Base-by-base conservation (phyloP, 1,140 invertebrate species). In the Macrotrachela quadricornifera region DNA sequence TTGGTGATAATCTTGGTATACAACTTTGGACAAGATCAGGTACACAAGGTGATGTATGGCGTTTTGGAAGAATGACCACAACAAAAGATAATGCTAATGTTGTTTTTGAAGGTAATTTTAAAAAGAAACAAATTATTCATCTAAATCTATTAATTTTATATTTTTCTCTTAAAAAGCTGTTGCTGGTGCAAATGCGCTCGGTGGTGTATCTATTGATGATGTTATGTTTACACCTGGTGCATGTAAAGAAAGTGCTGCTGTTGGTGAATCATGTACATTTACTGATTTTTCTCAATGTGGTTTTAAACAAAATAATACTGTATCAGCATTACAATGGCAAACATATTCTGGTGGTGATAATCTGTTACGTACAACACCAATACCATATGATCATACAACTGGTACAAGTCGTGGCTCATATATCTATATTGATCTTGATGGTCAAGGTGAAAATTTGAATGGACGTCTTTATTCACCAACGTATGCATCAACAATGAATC, bases 41-140 rank as follows among this genome's bases (percentile, higher is more conserved):
- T 42, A 61, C 60, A 14, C 62, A 66, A 49, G 66, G 61, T 39
- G 63, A 67, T 57, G 53, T 62, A 0, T 68, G 66, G 66, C 58
- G 56, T 36, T 43, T 60, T 40, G 65, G 53, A 13, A 40, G 59
- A 13, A 58, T 60, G 17, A 60, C 61, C 8, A 42, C 64, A 10
- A 51, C 53, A 14, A 60, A 52, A 18, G 39, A 17, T 18, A 36
- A 21, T n/a, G 43, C 40, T 11, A 46, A 53, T 42, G 41, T 53
- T 6, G 13, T 53, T 2, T 46, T 53, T 30, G 45, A 53, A 43
- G 21, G 21, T 30, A 30, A 30, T 30, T 4, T 30, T 4, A 2
- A 30, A 30, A 30, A 30, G 8, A 30, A 30, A 30, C n/a, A n/a
- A n/a, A n/a, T n/a, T n/a, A n/a, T 4, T 30, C 21, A 30, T 30